Base-by-base conservation (phyloP, 2,113 vertebrate genomes). In the Neolamprologus falcicula region DNA sequence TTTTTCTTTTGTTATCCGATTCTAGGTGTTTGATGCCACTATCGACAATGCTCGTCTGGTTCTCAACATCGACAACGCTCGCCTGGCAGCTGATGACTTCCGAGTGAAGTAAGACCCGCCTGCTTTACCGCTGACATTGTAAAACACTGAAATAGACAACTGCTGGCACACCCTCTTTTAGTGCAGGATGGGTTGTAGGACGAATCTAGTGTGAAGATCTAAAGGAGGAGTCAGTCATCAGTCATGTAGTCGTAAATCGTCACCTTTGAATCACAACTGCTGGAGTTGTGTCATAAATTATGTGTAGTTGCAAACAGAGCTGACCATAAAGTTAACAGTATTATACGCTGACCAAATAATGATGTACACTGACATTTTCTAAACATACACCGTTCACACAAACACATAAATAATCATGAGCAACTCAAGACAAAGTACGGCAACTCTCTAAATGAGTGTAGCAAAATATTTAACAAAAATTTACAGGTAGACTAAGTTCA, bases 41-140 rank as follows among this genome's bases (percentile, higher is more conserved):
- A 80, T 83, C 9, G 95, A 96, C 79, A 97, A 97, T 24, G 96
- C 97, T 57, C 95, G 96, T 8, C 92, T 97, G 81, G 87, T 97
- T 40, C 96, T 97, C 61, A 96, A 95, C 93, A 97, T 97, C 3
- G 96, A 97, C 94, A 97, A 97, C 1, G 96, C 97, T 86, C 97
- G 97, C 76, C 92, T 97, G 92, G 97, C 97, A 13, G 97, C 97
- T 2, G 97, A 97, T 87, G 97, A 97, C 92, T 97, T 97, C 94
- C 96, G 95, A 93, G 95, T 97, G 63, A 97, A 97, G 97, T 97
- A 87, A 96, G 94, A 31, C 47, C 33, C 66, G 3, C n/a, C 79
- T 80, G 2, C 42, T 47, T 40, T 33, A 59, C 54, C 3, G 1
- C 28, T 42, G 33, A 66, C 63, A 24, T 13, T 3, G 90, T 85